phyloP scores from a whole-genome alignment of 2,797 vertebrate genomes.

The Melopsittacus undulatus region DNA sequence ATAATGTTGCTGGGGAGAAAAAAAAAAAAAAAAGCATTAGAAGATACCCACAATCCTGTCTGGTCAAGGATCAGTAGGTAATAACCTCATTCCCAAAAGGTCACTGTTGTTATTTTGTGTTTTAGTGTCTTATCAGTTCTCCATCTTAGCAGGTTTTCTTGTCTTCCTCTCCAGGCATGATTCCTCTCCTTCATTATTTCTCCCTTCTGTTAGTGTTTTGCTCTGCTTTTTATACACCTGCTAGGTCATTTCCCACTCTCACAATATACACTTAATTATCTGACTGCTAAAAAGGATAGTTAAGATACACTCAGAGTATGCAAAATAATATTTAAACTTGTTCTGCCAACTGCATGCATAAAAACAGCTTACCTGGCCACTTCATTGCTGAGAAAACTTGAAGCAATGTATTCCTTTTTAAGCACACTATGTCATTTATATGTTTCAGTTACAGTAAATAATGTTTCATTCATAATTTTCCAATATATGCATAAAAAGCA shows the following conservation, averaged over 20 bases:
- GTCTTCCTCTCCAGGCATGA: not conserved
- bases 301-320: not conserved
- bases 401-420: not conserved
- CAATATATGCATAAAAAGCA: not conserved
- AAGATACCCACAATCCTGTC: not conserved
- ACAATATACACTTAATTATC: slow-evolving; percentile 17
- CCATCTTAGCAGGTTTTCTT: not conserved
- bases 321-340: not conserved
- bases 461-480: not conserved
- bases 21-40: not conserved
- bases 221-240: not conserved
- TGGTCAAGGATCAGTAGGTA: not conserved
- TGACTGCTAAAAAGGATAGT: not conserved
- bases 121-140: not conserved
- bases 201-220: not conserved
- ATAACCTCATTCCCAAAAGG: not conserved
- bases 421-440: not conserved
- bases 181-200: not conserved
- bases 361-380: not conserved
- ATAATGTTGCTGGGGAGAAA: rapidly evolving
- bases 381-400: not conserved
- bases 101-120: not conserved
- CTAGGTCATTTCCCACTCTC: not conserved
- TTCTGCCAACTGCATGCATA: not conserved
- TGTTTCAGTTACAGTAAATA: not conserved